phyloP scores from a whole-genome alignment of 2,888 invertebrate genomes.

The Eupithecia insigniata region DNA sequence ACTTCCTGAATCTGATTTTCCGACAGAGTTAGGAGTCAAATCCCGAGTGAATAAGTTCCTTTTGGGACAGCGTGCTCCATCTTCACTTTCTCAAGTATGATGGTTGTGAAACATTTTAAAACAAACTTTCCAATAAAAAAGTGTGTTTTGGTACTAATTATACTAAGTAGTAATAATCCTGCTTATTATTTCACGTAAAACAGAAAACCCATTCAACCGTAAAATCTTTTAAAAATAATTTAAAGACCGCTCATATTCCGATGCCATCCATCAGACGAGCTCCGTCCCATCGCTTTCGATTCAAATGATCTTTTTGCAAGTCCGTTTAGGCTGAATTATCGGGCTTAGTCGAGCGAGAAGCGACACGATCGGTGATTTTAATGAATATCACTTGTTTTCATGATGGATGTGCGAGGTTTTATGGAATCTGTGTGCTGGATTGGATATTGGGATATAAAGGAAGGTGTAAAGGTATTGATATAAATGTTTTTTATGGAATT shows the following conservation, averaged over 20 bases:
- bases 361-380: conserved; percentile 32
- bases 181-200: not conserved
- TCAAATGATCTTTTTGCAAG: conserved; percentile 31
- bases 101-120: too few relatives aligned
- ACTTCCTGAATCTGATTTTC: too few relatives aligned
- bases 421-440: not conserved
- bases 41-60: too few relatives aligned
- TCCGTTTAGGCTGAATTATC: conserved; percentile 30
- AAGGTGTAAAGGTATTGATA: not conserved
- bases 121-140: too few relatives aligned
- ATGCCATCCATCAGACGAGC: conserved; percentile 28
- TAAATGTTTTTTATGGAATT: not conserved
- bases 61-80: too few relatives aligned
- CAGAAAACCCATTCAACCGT: not conserved
- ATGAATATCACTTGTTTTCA: conserved; percentile 19
- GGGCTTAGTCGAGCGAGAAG: conserved; percentile 29
- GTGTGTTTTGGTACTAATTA: not conserved
- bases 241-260: conserved; percentile 8
- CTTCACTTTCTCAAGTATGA: too few relatives aligned
- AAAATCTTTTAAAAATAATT: not conserved
- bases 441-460: not conserved
- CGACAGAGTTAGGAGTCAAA: too few relatives aligned
- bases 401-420: conserved; percentile 18
- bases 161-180: not conserved
- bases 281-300: conserved; percentile 30